Percentiles rank a stretch among this genome's conserved stretches.
Evolutionary conservation across 2,797 vertebrate genomes (phyloP).

Genomic region (Hipposideros larvatus): DNA sequence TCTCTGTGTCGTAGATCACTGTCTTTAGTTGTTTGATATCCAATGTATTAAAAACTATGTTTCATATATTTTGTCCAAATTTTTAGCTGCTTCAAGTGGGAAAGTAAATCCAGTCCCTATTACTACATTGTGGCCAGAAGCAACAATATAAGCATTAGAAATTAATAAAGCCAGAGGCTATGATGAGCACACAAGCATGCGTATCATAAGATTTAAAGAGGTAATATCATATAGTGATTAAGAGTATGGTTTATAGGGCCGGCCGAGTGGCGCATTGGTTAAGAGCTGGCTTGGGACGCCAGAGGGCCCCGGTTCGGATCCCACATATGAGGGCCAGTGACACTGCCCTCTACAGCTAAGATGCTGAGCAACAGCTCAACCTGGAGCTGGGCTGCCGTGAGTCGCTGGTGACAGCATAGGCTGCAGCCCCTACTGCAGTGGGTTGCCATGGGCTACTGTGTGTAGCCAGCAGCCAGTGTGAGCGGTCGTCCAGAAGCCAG

Average conservation of each 20-base stretch:
- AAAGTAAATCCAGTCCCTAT: background rate
- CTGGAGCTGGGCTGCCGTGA: no score
- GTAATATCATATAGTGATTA: background rate
- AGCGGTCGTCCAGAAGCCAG: no score
- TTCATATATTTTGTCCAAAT: background rate
- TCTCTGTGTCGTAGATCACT: background rate
- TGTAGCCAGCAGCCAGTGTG: no score
- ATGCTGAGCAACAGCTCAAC: no score
- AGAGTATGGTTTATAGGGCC: background rate
- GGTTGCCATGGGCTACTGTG: no score
- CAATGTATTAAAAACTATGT: conserved; percentile 6
- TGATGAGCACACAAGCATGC: background rate
- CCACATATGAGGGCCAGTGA: no score
- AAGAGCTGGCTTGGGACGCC: no score
- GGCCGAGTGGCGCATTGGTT: no score
- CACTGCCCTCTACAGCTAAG: no score
- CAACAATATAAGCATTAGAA: background rate
- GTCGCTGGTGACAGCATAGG: no score
- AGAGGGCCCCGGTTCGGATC: no score
- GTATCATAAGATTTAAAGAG: background rate
- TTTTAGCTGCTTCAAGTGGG: background rate
- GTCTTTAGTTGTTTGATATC: background rate
- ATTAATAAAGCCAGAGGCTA: background rate
- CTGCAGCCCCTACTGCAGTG: no score
- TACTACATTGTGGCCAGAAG: background rate